These are phyloP conservation scores for Eucriotettix oculatus DNA, from an alignment of 2,888 invertebrate species.

Conservation along the genomic window DNA sequence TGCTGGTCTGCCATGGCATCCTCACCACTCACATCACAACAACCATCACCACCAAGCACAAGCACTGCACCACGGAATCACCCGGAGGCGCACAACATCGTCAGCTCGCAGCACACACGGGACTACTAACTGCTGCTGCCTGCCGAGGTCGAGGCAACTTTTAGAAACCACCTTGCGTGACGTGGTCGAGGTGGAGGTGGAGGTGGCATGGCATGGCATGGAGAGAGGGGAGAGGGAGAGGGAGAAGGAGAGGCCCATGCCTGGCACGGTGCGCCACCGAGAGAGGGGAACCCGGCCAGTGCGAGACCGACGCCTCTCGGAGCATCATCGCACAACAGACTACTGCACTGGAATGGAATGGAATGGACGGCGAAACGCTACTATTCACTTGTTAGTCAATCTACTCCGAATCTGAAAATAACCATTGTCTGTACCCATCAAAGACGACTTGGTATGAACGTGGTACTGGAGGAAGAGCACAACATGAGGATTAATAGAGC, in stretches of 20 bases:
- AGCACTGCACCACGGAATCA: too few relatives aligned
- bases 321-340: too few relatives aligned
- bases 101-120: too few relatives aligned
- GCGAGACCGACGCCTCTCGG: not conserved
- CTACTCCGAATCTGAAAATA: too few relatives aligned
- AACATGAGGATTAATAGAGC: too few relatives aligned
- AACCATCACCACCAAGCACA: not conserved
- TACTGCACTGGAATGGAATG: not conserved
- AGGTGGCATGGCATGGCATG: not conserved
- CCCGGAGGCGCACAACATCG: too few relatives aligned
- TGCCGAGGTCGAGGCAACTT: not conserved
- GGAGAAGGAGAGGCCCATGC: not conserved
- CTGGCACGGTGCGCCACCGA: not conserved
- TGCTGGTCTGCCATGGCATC: slow-evolving; percentile 16
- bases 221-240: not conserved
- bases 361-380: not conserved
- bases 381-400: too few relatives aligned
- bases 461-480: too few relatives aligned
- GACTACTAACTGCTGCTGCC: not conserved
- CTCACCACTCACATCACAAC: slow-evolving; percentile 5
- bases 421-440: too few relatives aligned
- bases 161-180: not conserved
- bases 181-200: not conserved
- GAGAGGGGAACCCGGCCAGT: not conserved
- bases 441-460: too few relatives aligned